phyloP scores from a whole-genome alignment of 1,140 invertebrate species.

The Colletes latitarsis region DNA sequence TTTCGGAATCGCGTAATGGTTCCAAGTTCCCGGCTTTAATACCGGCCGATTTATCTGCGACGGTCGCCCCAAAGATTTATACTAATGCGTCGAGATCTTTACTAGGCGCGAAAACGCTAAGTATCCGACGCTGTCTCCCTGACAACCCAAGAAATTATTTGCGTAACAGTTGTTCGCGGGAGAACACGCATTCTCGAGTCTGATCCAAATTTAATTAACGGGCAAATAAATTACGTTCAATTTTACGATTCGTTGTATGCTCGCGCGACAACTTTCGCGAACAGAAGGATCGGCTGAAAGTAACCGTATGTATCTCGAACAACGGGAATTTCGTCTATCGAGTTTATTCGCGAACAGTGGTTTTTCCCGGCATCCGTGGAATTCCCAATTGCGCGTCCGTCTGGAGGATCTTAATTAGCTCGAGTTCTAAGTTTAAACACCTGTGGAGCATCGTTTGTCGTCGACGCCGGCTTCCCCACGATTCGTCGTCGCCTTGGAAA shows the following conservation, averaged over 20 bases:
- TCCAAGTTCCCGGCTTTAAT: not conserved
- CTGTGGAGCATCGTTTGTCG: slow-evolving; percentile 62
- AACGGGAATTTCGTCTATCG: not conserved
- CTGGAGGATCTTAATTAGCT: slow-evolving; percentile 63
- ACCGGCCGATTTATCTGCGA: slow-evolving; percentile 25
- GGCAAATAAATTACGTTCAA: not conserved
- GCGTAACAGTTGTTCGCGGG: not conserved
- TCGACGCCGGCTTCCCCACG: slow-evolving; percentile 36
- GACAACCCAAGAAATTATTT: not conserved
- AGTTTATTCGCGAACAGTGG: slow-evolving; percentile 37
- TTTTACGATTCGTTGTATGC: not conserved
- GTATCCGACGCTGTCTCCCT: not conserved
- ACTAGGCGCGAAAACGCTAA: slow-evolving; percentile 9
- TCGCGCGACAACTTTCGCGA: too few species aligned
- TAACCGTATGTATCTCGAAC: not conserved
- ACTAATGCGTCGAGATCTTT: slow-evolving; percentile 23
- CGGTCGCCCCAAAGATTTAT: slow-evolving; percentile 17
- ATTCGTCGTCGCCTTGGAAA: slow-evolving; percentile 51
- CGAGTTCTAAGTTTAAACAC: slow-evolving; percentile 69
- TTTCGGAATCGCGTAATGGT: slow-evolving; percentile 46
- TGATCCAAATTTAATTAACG: not conserved
- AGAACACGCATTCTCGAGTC: not conserved
- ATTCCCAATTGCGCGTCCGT: slow-evolving; percentile 59
- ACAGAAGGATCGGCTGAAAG: too few species aligned
- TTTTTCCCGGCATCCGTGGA: slow-evolving; percentile 52